Evolutionary conservation across 2,888 invertebrate genomes (phyloP).

Genomic region (Andrena minutula): DNA sequence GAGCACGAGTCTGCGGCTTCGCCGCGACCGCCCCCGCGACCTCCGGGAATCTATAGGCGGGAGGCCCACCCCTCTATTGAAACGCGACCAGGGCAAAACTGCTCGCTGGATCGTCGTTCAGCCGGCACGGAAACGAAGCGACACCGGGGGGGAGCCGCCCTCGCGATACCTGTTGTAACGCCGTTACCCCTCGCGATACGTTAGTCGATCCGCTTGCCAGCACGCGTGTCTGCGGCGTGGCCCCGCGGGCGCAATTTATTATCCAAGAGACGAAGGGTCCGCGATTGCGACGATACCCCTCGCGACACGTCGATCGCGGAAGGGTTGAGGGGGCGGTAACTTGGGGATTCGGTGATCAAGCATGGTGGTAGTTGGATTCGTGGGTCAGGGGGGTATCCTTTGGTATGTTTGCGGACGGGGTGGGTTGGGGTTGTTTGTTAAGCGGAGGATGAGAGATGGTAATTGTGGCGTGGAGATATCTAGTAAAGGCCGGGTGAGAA

Average conservation of each 20-base stretch:
- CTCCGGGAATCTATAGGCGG: slow-evolving; percentile 44
- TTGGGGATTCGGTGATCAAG: slow-evolving; percentile 27
- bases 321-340: not conserved
- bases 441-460: no score
- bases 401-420: no score
- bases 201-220: slow-evolving; percentile 34
- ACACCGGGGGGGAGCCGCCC: slow-evolving; percentile 17
- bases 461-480: no score
- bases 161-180: slow-evolving; percentile 57
- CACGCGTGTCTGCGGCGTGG: not conserved
- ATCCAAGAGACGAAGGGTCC: slow-evolving; percentile 46
- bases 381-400: not conserved
- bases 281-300: slow-evolving; percentile 29
- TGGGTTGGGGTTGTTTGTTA: no score
- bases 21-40: slow-evolving; percentile 40
- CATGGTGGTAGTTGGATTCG: not conserved
- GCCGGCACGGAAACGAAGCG: slow-evolving; percentile 25
- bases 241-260: slow-evolving; percentile 60
- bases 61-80: slow-evolving; percentile 48
- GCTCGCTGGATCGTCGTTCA: slow-evolving; percentile 29
- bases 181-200: slow-evolving; percentile 51
- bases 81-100: slow-evolving; percentile 37
- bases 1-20: slow-evolving; percentile 60
- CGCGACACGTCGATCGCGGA: not conserved
- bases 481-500: no score